Evolutionary conservation across 92 coral and sea anemone genomes (phyloP).

Genomic region (Blastomussa wellsi): DNA sequence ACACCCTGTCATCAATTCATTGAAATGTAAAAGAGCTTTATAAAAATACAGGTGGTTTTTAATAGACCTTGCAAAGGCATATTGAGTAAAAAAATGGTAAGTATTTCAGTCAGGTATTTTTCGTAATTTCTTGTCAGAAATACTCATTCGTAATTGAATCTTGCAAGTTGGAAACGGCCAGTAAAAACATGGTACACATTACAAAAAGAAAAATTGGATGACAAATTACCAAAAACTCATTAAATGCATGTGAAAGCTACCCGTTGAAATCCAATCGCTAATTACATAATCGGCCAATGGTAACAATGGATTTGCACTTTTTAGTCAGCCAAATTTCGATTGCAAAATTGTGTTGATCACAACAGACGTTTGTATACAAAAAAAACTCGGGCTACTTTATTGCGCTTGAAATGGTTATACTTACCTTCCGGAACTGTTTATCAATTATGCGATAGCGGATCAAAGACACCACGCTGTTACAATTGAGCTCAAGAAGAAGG

Average conservation of each 20-base stretch:
- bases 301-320: neutral
- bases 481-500: neutral
- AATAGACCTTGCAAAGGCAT: neutral
- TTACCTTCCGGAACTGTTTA: neutral
- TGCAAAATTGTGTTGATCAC: neutral
- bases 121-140: neutral
- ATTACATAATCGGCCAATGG: slow-evolving; percentile 4
- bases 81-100: neutral
- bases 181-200: neutral
- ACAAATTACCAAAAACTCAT: neutral
- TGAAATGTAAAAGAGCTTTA: neutral
- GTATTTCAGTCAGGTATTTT: neutral
- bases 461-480: neutral
- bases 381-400: neutral
- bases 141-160: neutral
- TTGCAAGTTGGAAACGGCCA: neutral
- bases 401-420: neutral
- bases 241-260: neutral
- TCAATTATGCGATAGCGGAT: neutral
- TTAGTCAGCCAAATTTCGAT: neutral
- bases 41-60: neutral
- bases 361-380: neutral
- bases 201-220: neutral
- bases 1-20: neutral
- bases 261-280: slow-evolving; percentile 2